Evolutionary conservation across 2,113 vertebrate genomes (phyloP).

Genomic region (Columbina picui): DNA sequence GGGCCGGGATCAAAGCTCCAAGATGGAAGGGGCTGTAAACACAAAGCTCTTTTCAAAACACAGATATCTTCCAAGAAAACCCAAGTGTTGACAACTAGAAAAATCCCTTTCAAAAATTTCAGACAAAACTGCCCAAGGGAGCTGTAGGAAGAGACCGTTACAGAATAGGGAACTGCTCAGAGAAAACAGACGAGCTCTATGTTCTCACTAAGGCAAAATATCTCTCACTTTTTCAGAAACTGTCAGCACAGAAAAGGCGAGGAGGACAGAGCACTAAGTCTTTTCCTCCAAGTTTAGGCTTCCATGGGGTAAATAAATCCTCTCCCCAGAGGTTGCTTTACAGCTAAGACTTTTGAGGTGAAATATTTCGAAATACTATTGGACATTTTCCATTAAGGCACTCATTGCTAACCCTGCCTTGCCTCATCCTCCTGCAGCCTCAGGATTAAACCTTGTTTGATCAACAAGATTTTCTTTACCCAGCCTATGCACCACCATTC

Average conservation of each 20-base stretch:
- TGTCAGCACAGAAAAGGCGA: neutral
- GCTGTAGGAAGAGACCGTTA: neutral
- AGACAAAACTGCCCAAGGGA: slow-evolving; percentile 5
- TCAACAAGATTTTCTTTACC: neutral
- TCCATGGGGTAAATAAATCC: neutral
- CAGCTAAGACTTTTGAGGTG: neutral
- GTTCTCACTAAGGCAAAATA: neutral
- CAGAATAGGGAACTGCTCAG: neutral
- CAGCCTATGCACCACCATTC: neutral
- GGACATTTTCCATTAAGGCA: neutral
- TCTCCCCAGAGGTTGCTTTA: neutral
- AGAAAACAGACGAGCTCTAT: neutral
- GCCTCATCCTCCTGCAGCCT: neutral
- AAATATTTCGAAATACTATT: neutral
- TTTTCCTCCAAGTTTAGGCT: neutral
- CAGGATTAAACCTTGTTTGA: neutral
- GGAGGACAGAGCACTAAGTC: neutral
- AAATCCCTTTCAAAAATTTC: slow-evolving; percentile 13
- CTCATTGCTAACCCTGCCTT: neutral
- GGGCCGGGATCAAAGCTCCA: slow-evolving; percentile 10
- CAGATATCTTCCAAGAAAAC: neutral
- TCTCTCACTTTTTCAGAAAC: neutral
- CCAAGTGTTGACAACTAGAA: neutral
- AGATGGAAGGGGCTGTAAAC: slow-evolving; percentile 4
- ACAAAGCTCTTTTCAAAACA: neutral